Percentiles rank a stretch among this genome's conserved stretches.
Conservation (phyloP, 1,140 invertebrate species). For the Habropoda laboriosa region DNA sequence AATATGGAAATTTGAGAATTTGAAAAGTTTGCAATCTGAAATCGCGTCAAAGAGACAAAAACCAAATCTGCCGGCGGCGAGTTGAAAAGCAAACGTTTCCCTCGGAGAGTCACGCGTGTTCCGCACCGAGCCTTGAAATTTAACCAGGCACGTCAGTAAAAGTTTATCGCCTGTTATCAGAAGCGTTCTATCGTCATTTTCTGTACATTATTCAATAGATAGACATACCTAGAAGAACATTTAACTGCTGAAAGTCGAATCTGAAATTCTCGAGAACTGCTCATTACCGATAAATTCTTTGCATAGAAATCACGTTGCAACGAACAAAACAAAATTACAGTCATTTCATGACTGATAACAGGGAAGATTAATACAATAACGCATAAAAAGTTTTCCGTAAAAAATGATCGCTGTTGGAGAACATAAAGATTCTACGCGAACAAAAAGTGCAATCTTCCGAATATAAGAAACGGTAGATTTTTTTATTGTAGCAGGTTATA, state of each 20-base stretch:
- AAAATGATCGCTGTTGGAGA: neutral
- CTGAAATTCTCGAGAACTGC: neutral
- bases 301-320: neutral
- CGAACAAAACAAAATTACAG: neutral
- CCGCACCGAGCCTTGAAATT: constrained; percentile 47
- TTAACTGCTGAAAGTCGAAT: constrained; percentile 13
- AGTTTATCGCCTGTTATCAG: constrained; percentile 58
- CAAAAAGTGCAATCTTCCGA: neutral
- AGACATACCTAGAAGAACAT: constrained; percentile 5
- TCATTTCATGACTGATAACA: neutral
- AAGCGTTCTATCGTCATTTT: constrained; percentile 32
- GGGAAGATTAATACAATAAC: neutral
- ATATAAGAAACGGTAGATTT: neutral
- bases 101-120: neutral
- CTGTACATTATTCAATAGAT: constrained; percentile 59
- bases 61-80: no score
- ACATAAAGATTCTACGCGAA: neutral
- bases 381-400: neutral
- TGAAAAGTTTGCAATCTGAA: no score
- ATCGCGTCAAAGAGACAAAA: no score
- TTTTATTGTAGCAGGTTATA: neutral
- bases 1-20: neutral
- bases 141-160: constrained; percentile 44
- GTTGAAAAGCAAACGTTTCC: constrained; percentile 10
- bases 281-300: neutral